Conservation (phyloP, 2,888 invertebrate species). For the Latrodectus hesperus region DNA sequence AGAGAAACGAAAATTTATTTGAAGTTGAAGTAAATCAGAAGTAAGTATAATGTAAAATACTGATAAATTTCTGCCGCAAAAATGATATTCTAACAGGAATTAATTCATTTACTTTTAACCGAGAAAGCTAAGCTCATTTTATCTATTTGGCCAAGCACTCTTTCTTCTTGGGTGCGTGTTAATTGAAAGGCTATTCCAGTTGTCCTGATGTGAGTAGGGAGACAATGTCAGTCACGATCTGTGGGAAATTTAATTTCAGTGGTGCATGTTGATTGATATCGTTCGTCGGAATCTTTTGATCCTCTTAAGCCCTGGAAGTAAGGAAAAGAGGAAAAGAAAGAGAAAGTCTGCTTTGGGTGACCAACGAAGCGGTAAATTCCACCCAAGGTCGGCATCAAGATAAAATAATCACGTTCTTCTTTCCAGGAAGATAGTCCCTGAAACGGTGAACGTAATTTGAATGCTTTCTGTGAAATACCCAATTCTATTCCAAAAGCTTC, state of each 20-base stretch:
- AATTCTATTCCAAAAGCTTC: not conserved
- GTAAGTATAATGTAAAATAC: too few relatives aligned
- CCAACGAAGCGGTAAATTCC: conserved; percentile 44
- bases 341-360: conserved; percentile 17
- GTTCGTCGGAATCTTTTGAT: conserved; percentile 39
- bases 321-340: conserved; percentile 10
- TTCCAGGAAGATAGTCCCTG: not conserved
- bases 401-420: conserved; percentile 29
- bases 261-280: conserved; percentile 52
- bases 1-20: too few relatives aligned
- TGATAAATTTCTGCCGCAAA: too few relatives aligned
- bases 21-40: too few relatives aligned
- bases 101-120: too few relatives aligned
- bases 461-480: not conserved
- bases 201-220: conserved; percentile 22
- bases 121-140: too few relatives aligned
- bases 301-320: not conserved
- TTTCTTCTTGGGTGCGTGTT: not conserved
- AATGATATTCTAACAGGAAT: too few relatives aligned
- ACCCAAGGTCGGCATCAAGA: conserved; percentile 40
- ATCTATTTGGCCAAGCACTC: not conserved
- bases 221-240: conserved; percentile 44
- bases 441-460: not conserved
- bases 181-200: conserved; percentile 8
- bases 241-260: conserved; percentile 33